phyloP scores from a whole-genome alignment of 2,797 vertebrate genomes.

The Meda fulgida region DNA sequence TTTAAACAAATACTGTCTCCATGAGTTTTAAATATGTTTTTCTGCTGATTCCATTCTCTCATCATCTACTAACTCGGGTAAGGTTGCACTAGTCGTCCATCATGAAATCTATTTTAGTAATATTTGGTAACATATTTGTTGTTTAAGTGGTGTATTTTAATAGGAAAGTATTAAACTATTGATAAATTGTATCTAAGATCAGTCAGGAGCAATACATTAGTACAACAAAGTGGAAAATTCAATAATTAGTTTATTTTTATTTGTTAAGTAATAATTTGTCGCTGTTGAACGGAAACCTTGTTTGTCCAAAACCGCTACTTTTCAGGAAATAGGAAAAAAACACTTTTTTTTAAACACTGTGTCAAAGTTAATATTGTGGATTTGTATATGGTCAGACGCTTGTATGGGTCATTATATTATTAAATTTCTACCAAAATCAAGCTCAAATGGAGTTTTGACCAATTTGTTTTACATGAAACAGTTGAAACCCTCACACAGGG shows the following conservation, averaged over 20 bases:
- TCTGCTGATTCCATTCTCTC: background rate
- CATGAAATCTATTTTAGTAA: background rate
- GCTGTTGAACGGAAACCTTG: background rate
- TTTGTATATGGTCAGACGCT: background rate
- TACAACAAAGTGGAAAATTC: background rate
- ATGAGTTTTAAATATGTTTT: background rate
- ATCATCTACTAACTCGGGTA: background rate
- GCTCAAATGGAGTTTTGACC: background rate
- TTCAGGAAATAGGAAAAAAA: background rate
- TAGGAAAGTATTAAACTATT: background rate
- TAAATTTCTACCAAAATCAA: background rate
- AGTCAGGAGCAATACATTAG: background rate
- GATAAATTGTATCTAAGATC: background rate
- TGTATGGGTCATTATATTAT: background rate
- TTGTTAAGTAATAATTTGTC: background rate
- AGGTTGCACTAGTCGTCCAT: background rate
- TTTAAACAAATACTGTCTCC: slow-evolving; percentile 53
- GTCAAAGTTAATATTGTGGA: background rate
- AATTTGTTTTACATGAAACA: too few relatives aligned
- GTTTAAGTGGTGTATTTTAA: slow-evolving; percentile 2
- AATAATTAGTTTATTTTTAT: background rate
- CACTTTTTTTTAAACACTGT: background rate
- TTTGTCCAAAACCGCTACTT: background rate
- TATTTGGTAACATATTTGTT: background rate
- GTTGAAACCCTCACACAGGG: too few relatives aligned